Evolutionary conservation across 2,888 invertebrate species (phyloP).

Genomic region (Oxystoma pomonae): DNA sequence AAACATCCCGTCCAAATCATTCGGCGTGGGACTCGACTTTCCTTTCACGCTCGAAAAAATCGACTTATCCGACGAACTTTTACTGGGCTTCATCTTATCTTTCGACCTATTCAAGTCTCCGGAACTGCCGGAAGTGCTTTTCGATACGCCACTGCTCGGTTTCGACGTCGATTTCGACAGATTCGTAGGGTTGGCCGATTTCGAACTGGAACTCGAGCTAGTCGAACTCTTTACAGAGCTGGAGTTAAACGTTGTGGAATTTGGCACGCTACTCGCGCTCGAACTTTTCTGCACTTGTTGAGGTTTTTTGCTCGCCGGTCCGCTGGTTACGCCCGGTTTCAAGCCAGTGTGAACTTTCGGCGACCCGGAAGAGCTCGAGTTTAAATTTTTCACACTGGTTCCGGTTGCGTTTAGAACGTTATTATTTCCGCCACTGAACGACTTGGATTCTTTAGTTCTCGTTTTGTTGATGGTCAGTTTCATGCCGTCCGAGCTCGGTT

Average conservation of each 20-base stretch:
- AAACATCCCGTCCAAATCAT: conserved; percentile 61
- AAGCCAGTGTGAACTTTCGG: conserved; percentile 75
- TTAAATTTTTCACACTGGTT: conserved; percentile 21
- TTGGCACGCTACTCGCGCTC: conserved; percentile 33
- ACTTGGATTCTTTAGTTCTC: conserved; percentile 61
- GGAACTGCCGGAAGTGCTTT: conserved; percentile 42
- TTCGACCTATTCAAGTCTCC: conserved; percentile 60
- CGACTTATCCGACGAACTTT: conserved; percentile 60
- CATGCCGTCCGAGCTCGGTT: conserved; percentile 83
- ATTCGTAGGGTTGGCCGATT: conserved; percentile 18
- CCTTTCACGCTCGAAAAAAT: conserved; percentile 59
- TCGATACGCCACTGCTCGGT: conserved; percentile 55
- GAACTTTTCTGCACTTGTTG: conserved; percentile 46
- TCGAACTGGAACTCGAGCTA: conserved; percentile 24
- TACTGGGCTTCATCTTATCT: conserved; percentile 58
- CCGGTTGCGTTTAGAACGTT: conserved; percentile 14
- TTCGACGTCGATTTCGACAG: conserved; percentile 25
- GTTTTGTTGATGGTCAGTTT: conserved; percentile 91
- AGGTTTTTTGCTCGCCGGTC: conserved; percentile 80
- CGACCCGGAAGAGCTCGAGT: conserved; percentile 55
- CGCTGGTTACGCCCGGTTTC: conserved; percentile 82
- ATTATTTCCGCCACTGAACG: conserved; percentile 43
- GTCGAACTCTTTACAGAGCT: conserved; percentile 21
- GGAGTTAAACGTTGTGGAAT: conserved; percentile 22
- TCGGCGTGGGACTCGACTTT: conserved; percentile 63